phyloP scores from a whole-genome alignment of 2,113 vertebrate genomes.

The Podarcis muralis region DNA sequence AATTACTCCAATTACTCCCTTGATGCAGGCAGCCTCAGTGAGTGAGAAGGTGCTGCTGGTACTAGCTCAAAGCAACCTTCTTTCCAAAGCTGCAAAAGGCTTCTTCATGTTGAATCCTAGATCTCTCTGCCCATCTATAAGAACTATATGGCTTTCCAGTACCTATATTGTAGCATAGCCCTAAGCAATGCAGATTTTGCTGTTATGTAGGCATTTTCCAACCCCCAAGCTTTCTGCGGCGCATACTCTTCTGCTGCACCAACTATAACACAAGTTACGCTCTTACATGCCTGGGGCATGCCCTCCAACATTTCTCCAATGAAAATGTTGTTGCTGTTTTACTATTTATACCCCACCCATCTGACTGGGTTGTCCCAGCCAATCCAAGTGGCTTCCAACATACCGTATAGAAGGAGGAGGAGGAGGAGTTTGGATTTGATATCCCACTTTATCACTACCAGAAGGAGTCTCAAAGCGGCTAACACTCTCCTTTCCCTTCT shows the following conservation, averaged over 20 bases:
- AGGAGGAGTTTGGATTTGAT: no score
- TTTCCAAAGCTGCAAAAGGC: no score
- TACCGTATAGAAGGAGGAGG: no score
- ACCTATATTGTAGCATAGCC: background rate
- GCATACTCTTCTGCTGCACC: background rate
- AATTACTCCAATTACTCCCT: constrained; percentile 64
- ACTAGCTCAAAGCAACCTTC: constrained; percentile 12
- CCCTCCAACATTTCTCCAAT: no score
- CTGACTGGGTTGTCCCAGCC: no score
- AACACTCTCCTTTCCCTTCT: no score
- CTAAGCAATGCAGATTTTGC: accelerated
- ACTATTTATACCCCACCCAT: no score
- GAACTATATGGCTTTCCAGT: background rate
- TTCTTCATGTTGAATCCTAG: background rate
- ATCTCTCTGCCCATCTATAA: background rate
- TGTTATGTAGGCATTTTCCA: background rate
- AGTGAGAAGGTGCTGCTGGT: constrained; percentile 7
- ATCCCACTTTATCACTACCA: no score
- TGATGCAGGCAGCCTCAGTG: background rate
- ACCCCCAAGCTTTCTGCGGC: background rate
- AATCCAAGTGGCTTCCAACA: no score
- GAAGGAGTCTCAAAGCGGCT: no score
- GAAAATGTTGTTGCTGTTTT: no score
- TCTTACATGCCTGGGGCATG: background rate
- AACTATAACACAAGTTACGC: background rate